Evolutionary conservation across 2,888 invertebrate genomes (phyloP).

Genomic region (Apotomis turbidana): DNA sequence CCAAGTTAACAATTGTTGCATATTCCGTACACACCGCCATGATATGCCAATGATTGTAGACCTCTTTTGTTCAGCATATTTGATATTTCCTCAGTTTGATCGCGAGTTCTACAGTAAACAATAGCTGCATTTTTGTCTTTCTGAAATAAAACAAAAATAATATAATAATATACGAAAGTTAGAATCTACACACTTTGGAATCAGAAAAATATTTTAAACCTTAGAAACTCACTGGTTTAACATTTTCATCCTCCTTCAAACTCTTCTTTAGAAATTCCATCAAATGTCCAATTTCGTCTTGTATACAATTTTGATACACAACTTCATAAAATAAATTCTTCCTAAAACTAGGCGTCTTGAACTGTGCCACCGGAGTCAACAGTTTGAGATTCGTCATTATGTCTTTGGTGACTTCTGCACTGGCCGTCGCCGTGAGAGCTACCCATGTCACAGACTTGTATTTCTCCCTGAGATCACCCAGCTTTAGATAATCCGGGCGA

Average conservation of each 20-base stretch:
- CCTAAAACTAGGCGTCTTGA: conserved; percentile 95
- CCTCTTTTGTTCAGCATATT: conserved; percentile 89
- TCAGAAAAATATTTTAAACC: conserved; percentile 10
- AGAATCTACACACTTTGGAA: not conserved
- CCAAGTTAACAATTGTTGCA: not conserved
- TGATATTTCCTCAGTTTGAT: conserved; percentile 94
- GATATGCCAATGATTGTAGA: conserved; percentile 92
- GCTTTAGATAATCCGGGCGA: conserved; percentile 95
- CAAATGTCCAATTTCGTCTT: conserved; percentile 92
- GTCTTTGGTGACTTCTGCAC: conserved; percentile 90
- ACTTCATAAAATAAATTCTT: conserved; percentile 98
- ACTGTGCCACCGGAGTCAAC: conserved; percentile 87
- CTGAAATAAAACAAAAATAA: conserved; percentile 57
- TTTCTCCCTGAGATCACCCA: conserved; percentile 85
- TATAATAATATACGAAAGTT: conserved; percentile 2
- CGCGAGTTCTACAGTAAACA: conserved; percentile 97
- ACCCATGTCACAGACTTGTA: conserved; percentile 91
- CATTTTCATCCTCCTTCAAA: conserved; percentile 83
- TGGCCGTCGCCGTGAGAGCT: conserved; percentile 98
- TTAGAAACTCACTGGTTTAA: conserved; percentile 69
- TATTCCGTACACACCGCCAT: conserved; percentile 87
- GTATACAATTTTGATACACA: conserved; percentile 92
- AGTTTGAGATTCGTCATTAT: conserved; percentile 89
- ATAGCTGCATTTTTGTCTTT: conserved; percentile 90
- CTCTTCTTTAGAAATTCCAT: conserved; percentile 88